Conservation (phyloP, 2,113 vertebrate species). For the Seriola dumerili region DNA sequence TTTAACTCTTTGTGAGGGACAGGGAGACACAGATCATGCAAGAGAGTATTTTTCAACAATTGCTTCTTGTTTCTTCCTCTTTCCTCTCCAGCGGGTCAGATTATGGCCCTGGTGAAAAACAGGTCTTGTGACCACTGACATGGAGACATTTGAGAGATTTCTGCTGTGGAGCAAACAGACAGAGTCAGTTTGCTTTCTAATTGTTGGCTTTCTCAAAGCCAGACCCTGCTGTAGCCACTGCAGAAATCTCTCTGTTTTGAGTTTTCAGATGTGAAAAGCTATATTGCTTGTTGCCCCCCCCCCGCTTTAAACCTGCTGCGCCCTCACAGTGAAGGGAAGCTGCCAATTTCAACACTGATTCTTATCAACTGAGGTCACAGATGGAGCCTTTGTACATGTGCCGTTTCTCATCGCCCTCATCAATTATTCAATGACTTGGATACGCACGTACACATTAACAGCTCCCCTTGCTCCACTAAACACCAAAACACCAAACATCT, state of each 20-base stretch:
- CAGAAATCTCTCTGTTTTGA: conserved; percentile 3
- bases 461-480: conserved; percentile 21
- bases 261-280: not conserved
- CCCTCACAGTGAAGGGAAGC: conserved; percentile 36
- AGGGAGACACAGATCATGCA: conserved; percentile 8
- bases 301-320: not conserved
- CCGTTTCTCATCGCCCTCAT: conserved; percentile 38
- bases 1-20: not conserved
- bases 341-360: conserved; percentile 49
- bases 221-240: not conserved
- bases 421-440: conserved; percentile 59
- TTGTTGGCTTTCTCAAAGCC: not conserved
- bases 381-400: conserved; percentile 34
- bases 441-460: conserved; percentile 16
- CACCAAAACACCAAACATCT: conserved; percentile 13
- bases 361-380: conserved; percentile 57
- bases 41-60: not conserved
- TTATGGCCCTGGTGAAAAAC: not conserved
- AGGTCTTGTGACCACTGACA: not conserved
- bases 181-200: not conserved
- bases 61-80: not conserved
- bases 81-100: not conserved
- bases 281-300: not conserved
- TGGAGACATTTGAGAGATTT: conserved; percentile 14
- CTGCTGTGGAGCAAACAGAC: conserved; percentile 1